phyloP scores from a whole-genome alignment of 2,888 invertebrate species.

The Nomada ferruginata region DNA sequence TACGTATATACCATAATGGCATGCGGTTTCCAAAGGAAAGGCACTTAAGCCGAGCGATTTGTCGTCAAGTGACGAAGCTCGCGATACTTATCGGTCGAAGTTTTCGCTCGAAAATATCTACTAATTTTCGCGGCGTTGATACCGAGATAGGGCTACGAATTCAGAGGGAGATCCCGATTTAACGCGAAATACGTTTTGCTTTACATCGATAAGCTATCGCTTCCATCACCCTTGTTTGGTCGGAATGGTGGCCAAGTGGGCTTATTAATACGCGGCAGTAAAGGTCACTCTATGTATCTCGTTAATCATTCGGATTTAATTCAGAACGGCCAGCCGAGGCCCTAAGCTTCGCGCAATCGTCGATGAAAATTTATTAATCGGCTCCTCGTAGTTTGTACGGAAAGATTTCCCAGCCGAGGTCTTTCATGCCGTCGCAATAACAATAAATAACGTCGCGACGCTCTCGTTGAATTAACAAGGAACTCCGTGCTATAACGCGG shows the following conservation, averaged over 20 bases:
- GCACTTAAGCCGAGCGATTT: constrained; percentile 36
- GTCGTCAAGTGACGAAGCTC: constrained; percentile 39
- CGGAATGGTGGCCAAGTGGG: constrained; percentile 24
- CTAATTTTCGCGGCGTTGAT: neutral
- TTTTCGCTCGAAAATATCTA: neutral
- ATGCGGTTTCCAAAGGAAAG: constrained; percentile 29
- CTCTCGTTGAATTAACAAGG: constrained; percentile 12
- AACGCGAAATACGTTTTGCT: constrained; percentile 38
- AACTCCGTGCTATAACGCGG: constrained; percentile 22
- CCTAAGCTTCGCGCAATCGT: constrained; percentile 20
- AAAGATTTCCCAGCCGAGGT: neutral
- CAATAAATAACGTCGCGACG: constrained; percentile 4
- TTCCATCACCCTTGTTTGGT: constrained; percentile 58
- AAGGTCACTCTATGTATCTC: constrained; percentile 56
- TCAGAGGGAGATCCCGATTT: constrained; percentile 33
- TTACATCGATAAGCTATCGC: constrained; percentile 63
- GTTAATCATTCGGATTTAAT: constrained; percentile 56
- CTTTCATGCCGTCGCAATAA: neutral
- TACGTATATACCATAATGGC: constrained; percentile 12
- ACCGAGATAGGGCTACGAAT: constrained; percentile 7
- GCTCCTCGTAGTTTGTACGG: neutral
- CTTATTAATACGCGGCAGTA: constrained; percentile 62
- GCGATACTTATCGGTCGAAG: constrained; percentile 23
- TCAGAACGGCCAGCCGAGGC: constrained; percentile 16
- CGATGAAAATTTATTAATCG: constrained; percentile 11